These are phyloP conservation scores for Griposia aprilina DNA, from an alignment of 2,888 invertebrate species.

Conservation along the genomic window DNA sequence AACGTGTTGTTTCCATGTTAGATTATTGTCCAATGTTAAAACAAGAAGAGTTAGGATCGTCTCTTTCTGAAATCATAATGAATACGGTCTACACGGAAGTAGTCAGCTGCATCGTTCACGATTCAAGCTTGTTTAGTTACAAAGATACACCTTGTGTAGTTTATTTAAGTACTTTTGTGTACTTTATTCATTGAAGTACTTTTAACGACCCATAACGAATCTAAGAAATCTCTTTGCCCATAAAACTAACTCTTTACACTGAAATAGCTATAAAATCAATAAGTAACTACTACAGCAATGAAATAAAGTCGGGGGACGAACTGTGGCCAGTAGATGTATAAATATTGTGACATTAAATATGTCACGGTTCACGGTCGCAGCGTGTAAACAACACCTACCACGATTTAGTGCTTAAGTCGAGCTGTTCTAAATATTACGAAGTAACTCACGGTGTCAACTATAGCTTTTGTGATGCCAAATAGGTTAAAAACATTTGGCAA, in stretches of 20 bases:
- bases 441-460: constrained; percentile 15
- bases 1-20: too few relatives aligned
- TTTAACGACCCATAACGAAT: constrained; percentile 32
- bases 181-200: not conserved
- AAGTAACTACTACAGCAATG: constrained; percentile 43
- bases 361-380: constrained; percentile 34
- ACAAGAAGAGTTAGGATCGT: too few relatives aligned
- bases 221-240: constrained; percentile 1
- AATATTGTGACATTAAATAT: constrained; percentile 64
- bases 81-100: not conserved
- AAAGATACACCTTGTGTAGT: not conserved
- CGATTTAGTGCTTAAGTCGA: constrained; percentile 53
- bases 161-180: not conserved
- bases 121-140: not conserved
- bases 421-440: constrained; percentile 42
- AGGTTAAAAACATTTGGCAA: not conserved
- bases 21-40: too few relatives aligned
- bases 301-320: constrained; percentile 39
- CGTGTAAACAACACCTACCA: constrained; percentile 62
- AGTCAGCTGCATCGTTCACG: too few relatives aligned
- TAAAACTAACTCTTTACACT: constrained; percentile 29
- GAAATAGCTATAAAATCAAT: constrained; percentile 46
- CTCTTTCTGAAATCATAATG: not conserved
- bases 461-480: constrained; percentile 1
- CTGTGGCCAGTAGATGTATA: constrained; percentile 37